Evolutionary conservation across 1,140 invertebrate species (phyloP).

Genomic region (Eufriesea mexicana): DNA sequence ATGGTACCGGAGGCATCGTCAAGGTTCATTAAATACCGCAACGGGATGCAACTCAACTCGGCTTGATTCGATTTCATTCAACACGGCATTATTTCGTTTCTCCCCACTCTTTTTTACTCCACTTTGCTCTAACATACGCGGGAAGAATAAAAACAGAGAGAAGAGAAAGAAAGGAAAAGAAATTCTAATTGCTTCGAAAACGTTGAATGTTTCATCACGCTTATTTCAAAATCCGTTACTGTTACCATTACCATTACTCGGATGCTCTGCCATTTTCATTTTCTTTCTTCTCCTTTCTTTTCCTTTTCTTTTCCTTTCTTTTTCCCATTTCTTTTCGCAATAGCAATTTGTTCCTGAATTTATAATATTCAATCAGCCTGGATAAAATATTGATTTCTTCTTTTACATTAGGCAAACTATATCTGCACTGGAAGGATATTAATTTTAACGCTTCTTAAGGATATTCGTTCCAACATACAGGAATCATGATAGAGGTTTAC

Average conservation of each 20-base stretch:
- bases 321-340: neutral
- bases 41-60: neutral
- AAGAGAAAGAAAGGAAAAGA: no score
- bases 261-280: no score
- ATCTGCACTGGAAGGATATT: neutral
- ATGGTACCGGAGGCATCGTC: conserved; percentile 56
- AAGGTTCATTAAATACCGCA: conserved; percentile 58
- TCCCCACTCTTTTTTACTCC: neutral
- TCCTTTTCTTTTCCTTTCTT: neutral
- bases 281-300: neutral
- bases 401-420: no score
- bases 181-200: no score
- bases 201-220: neutral
- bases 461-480: neutral
- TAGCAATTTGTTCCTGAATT: neutral
- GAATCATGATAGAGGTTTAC: no score
- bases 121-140: neutral
- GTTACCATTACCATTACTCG: no score
- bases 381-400: no score
- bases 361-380: neutral
- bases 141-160: no score
- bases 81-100: neutral
- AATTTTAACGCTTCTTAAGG: neutral
- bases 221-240: neutral
- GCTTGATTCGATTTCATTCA: neutral